Conservation (phyloP, 2,113 vertebrate genomes). For the Sialia sialis region DNA sequence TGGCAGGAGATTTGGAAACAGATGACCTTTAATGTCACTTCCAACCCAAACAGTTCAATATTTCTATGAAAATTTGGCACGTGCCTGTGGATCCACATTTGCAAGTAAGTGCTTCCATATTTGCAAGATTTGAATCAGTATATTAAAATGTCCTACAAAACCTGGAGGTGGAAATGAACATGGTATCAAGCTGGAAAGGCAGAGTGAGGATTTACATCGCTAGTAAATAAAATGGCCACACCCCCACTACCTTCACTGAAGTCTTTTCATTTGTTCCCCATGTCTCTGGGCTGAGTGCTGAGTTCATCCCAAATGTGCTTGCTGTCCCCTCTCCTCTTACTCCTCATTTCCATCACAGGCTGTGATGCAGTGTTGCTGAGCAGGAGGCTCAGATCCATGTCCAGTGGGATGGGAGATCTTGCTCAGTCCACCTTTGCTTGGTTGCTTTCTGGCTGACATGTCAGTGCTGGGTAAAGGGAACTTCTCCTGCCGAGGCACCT, state of each 20-base stretch:
- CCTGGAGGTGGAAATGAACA: not conserved
- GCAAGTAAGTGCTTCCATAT: not conserved
- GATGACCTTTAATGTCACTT: not conserved
- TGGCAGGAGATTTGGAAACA: not conserved
- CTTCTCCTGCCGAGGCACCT: fast-evolving
- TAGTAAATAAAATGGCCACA: not conserved
- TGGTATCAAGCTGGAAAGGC: not conserved
- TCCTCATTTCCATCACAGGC: not conserved
- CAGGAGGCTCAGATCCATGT: fast-evolving
- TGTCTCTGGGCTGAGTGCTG: not conserved
- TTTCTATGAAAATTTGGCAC: not conserved
- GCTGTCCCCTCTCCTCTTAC: not conserved
- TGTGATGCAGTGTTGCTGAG: not conserved
- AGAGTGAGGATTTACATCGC: not conserved
- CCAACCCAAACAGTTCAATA: not conserved
- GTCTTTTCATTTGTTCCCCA: not conserved
- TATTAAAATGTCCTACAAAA: not conserved
- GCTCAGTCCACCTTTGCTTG: not conserved
- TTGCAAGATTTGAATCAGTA: not conserved
- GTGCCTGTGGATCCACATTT: not conserved
- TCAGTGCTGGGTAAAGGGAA: not conserved
- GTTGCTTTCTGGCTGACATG: not conserved
- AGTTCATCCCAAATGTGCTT: not conserved
- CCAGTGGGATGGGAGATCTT: not conserved
- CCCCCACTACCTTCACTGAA: not conserved